phyloP scores from a whole-genome alignment of 2,888 invertebrate genomes.

The Embidobia sp. region DNA sequence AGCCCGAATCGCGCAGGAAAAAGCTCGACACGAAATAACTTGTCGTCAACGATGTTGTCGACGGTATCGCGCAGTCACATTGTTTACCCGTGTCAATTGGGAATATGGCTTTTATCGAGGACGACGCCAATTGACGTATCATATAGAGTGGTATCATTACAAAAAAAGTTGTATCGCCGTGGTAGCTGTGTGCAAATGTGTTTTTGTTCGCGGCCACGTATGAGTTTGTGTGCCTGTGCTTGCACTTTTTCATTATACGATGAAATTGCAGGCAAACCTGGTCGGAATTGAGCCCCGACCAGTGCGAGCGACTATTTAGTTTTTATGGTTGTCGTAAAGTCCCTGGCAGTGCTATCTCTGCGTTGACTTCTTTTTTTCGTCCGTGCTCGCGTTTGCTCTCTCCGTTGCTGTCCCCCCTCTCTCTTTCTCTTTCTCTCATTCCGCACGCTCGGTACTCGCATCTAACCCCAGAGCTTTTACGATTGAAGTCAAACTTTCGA shows the following conservation, averaged over 20 bases:
- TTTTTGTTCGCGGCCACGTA: too few species aligned
- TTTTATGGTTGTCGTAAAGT: conserved; percentile 74
- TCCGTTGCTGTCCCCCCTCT: too few species aligned
- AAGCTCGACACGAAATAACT: conserved; percentile 13
- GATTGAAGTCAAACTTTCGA: conserved; percentile 68
- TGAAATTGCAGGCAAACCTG: conserved; percentile 62
- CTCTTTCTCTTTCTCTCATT: conserved; percentile 21
- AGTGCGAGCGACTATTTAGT: conserved; percentile 69
- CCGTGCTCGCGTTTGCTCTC: conserved; percentile 14
- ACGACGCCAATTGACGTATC: conserved; percentile 50
- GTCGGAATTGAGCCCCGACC: conserved; percentile 61
- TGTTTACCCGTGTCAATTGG: conserved; percentile 50
- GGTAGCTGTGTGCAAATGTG: conserved; percentile 29
- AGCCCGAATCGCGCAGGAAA: not conserved
- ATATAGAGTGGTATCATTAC: conserved; percentile 38
- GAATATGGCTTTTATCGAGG: conserved; percentile 49
- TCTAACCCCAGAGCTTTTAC: conserved; percentile 57
- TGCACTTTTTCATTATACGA: conserved; percentile 65
- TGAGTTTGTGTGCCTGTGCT: conserved; percentile 13
- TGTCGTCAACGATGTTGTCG: conserved; percentile 26
- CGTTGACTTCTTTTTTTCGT: conserved; percentile 31
- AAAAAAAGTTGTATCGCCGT: conserved; percentile 43
- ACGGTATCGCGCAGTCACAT: conserved; percentile 43
- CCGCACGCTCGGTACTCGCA: conserved; percentile 5
- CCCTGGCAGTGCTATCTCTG: conserved; percentile 51